A percentile compares a stretch with the other conserved stretches of the same genome.
phyloP scores from a whole-genome alignment of 2,113 vertebrate genomes.

The Alces alces region DNA sequence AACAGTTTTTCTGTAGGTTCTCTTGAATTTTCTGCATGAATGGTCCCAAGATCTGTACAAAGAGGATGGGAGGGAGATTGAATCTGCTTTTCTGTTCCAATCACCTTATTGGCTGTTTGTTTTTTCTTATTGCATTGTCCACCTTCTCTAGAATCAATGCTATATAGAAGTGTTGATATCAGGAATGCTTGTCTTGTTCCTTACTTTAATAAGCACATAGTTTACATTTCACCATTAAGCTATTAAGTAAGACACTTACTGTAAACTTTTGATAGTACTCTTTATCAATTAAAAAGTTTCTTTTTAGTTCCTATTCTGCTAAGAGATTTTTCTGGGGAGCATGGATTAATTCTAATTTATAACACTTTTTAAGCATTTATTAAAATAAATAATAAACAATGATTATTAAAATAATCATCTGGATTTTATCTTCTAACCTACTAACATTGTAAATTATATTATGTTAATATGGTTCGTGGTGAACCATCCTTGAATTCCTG shows the following conservation, averaged over 20 bases:
- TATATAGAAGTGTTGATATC: neutral
- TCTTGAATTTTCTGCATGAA: neutral
- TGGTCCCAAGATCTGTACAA: neutral
- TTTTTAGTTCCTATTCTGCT: neutral
- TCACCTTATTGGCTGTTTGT: neutral
- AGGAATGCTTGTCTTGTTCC: neutral
- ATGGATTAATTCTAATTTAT: neutral
- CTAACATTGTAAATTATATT: neutral
- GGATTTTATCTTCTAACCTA: neutral
- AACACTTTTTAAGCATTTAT: neutral
- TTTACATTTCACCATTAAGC: neutral
- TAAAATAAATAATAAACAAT: neutral
- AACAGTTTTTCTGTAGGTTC: neutral
- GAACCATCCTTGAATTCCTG: conserved; percentile 49
- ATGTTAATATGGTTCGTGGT: neutral
- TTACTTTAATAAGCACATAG: neutral
- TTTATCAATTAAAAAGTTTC: neutral
- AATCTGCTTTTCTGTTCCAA: neutral
- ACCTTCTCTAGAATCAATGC: neutral
- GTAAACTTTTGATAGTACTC: neutral
- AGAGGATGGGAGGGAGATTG: neutral
- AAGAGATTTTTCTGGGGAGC: neutral
- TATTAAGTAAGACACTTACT: neutral
- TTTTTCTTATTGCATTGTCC: neutral
- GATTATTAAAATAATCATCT: neutral